Base-by-base conservation (phyloP, 2,888 invertebrate genomes). In the Eupithecia centaureata region DNA sequence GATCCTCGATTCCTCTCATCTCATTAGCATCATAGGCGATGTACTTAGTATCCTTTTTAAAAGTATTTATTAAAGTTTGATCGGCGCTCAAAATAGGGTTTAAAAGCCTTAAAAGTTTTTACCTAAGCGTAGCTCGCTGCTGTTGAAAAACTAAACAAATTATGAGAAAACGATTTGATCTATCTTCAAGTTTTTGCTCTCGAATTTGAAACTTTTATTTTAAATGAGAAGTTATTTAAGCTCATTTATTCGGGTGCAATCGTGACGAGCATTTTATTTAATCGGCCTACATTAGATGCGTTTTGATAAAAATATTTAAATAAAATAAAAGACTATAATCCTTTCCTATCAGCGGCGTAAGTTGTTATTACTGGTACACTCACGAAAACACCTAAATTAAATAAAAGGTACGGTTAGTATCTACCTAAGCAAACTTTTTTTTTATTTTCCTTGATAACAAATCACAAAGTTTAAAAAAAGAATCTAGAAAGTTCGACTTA, bases 401-500 rank as follows among this genome's bases (percentile, higher is more conserved):
- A 7, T 18, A 18, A 18, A n/a, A 42, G 2, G 15, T 33, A 33
- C 10, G 35, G 35, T 35, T 15, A 38, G 4, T 42, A 22, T 47
- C 12, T 12, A 22, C 22, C 22, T n/a, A n/a, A n/a, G 22, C 22
- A 0, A 47, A 47, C 18, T 47, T 47, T 18, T 10, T 47, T 22
- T 18, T 47, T 12, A 1, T 22, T 22, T 10, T 42, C 18, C 8
- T 2, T 18, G 18, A 18, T 10, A 18, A 3, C 38, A 42, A 18
- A 42, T 10, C 22, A 35, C 1, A 10, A 22, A 47, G 12, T 5
- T 12, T 22, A 10, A 47, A 22, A 22, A 10, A 5, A 4, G 1
- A 3, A 22, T 22, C 3, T 22, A 47, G 12, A 22, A 18, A 22
- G 10, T 47, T 22, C 47, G 47, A 89, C 92, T 92, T 86, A 93